These are phyloP conservation scores for Acanthoscelides obtectus DNA, from an alignment of 2,888 invertebrate species.

Conservation along the genomic window DNA sequence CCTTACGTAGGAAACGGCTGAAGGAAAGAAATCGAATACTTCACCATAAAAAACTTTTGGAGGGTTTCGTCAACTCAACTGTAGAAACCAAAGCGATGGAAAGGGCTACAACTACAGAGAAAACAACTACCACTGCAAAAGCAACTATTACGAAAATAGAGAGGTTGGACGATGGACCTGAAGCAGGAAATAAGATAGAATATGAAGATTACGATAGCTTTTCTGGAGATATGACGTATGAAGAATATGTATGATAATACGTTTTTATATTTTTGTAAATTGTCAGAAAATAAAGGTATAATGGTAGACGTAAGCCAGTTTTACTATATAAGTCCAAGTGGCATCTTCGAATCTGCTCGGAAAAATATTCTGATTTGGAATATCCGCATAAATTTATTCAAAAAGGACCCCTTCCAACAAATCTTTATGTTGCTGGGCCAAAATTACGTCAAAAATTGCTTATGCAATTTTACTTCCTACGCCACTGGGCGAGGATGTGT, in stretches of 20 bases:
- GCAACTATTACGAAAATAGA: conserved; percentile 31
- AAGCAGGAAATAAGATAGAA: neutral
- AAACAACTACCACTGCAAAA: conserved; percentile 4
- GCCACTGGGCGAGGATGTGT: too few species aligned
- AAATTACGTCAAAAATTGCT: too few species aligned
- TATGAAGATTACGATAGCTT: conserved; percentile 30
- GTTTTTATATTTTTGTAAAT: conserved; percentile 4
- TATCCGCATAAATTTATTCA: too few species aligned
- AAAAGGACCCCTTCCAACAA: too few species aligned
- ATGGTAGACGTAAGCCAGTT: too few species aligned
- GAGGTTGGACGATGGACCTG: neutral
- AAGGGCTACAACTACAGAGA: conserved; percentile 4
- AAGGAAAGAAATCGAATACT: conserved; percentile 46
- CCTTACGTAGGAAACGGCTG: conserved; percentile 53
- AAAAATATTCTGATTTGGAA: too few species aligned
- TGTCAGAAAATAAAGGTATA: too few species aligned
- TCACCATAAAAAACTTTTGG: conserved; percentile 37
- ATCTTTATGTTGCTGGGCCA: too few species aligned
- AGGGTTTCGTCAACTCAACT: conserved; percentile 32
- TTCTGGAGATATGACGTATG: conserved; percentile 36
- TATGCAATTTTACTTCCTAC: too few species aligned
- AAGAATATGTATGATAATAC: conserved; percentile 35
- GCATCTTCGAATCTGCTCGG: too few species aligned
- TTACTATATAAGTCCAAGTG: too few species aligned
- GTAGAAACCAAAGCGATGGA: conserved; percentile 15